Evolutionary conservation across 2,113 vertebrate genomes (phyloP).

Genomic region (Cariama cristata): DNA sequence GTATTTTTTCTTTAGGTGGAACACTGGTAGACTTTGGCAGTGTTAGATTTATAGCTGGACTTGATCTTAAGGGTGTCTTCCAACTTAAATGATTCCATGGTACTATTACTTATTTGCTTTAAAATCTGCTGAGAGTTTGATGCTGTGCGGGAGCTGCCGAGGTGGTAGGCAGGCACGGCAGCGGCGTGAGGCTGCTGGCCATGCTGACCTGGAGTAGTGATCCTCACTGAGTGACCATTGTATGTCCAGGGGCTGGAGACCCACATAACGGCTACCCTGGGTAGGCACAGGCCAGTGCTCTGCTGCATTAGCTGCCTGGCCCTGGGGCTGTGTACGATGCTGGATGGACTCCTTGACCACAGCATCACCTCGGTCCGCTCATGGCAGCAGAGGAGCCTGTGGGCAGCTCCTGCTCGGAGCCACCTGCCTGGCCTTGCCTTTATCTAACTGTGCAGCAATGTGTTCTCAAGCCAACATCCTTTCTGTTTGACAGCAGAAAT

Average conservation of each 20-base stretch:
- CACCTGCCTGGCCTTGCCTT: background rate
- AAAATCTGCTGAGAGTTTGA: background rate
- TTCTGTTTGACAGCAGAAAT: background rate
- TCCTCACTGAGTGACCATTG: accelerated
- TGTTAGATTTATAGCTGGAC: background rate
- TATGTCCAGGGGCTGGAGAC: accelerated
- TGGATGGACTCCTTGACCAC: background rate
- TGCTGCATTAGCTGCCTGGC: background rate
- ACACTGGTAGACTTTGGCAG: background rate
- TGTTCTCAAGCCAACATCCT: background rate
- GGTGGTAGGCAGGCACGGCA: background rate
- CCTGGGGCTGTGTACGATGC: background rate
- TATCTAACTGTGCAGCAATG: background rate
- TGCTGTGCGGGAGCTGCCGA: accelerated
- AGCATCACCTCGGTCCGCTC: background rate
- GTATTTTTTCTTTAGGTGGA: background rate
- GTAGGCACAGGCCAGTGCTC: accelerated
- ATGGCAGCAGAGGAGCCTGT: background rate
- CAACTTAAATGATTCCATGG: background rate
- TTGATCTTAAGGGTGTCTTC: background rate
- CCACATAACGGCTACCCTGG: accelerated
- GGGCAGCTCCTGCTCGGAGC: accelerated
- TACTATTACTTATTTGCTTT: background rate
- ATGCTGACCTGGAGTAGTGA: background rate
- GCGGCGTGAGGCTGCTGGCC: accelerated